Evolutionary conservation across 2,888 invertebrate species (phyloP).

Genomic region (Dicyrtoma fusca): DNA sequence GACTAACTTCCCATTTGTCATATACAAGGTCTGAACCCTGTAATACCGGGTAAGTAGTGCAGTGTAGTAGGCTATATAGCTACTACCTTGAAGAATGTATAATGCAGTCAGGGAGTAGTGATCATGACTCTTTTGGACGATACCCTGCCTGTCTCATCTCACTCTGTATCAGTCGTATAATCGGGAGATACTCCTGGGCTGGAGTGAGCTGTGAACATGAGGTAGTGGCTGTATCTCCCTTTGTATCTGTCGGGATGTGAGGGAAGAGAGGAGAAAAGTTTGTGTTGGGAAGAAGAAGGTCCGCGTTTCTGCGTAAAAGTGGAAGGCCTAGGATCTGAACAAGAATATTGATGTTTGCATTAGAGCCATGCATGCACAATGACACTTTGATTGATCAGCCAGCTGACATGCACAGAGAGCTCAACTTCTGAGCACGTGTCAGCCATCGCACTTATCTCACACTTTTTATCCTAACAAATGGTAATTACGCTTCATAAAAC

Average conservation of each 20-base stretch:
- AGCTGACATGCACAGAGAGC: conserved; percentile 24
- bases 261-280: too few species aligned
- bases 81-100: too few species aligned
- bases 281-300: not conserved
- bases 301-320: not conserved
- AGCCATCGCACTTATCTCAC: conserved; percentile 14
- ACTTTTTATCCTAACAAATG: not conserved
- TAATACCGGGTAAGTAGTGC: too few species aligned
- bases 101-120: too few species aligned
- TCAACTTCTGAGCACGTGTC: not conserved
- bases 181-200: not conserved
- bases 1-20: too few species aligned
- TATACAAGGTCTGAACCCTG: too few species aligned
- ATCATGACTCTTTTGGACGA: too few species aligned
- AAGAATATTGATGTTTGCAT: conserved; percentile 33
- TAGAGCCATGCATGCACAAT: conserved; percentile 23
- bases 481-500: not conserved
- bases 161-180: not conserved
- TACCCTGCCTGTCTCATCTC: not conserved
- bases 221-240: not conserved
- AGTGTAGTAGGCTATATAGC: too few species aligned
- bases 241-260: not conserved
- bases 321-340: conserved; percentile 5
- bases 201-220: not conserved
- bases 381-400: conserved; percentile 35